These are phyloP conservation scores for Enoplolaimus lenunculus DNA, from an alignment of 2,888 invertebrate genomes.

Conservation along the genomic window DNA sequence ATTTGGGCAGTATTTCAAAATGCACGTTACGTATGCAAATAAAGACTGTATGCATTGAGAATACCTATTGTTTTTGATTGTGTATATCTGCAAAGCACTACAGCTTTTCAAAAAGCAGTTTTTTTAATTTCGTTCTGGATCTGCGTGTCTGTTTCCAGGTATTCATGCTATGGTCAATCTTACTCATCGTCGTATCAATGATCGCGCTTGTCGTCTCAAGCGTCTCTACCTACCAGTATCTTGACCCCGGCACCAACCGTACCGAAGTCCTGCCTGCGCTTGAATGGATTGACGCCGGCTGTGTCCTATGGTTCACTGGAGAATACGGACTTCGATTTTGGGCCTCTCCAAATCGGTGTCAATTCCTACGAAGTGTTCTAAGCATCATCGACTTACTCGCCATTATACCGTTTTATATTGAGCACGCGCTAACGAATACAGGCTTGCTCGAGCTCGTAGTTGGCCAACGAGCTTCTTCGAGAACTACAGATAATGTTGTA, in stretches of 20 bases:
- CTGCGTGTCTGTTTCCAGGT: not conserved
- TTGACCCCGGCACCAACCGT: not conserved
- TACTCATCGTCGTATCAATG: slow-evolving; percentile 5
- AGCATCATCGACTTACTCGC: slow-evolving; percentile 15
- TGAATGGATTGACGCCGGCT: slow-evolving; percentile 7
- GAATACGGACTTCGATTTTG: slow-evolving; percentile 13
- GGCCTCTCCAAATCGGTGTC: not conserved
- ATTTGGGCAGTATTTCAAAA: too few species aligned
- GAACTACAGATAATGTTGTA: not conserved
- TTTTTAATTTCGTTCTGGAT: too few species aligned
- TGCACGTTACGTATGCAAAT: too few species aligned
- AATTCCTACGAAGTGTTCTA: not conserved
- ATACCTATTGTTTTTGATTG: too few species aligned
- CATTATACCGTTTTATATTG: slow-evolving; percentile 15
- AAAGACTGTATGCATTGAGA: too few species aligned
- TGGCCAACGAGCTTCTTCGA: not conserved
- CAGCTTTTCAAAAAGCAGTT: too few species aligned
- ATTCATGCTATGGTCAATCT: not conserved
- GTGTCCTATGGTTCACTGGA: slow-evolving; percentile 15
- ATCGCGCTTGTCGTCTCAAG: slow-evolving; percentile 8
- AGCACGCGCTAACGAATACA: too few species aligned
- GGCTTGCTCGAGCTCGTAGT: not conserved
- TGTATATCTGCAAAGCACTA: too few species aligned
- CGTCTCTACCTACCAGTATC: not conserved
- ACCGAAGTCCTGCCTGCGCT: not conserved